Evolutionary conservation across 2,113 vertebrate genomes (phyloP), one percentile per base, ranked within the genome.

Genomic region (Saguinus imperator): DNA sequence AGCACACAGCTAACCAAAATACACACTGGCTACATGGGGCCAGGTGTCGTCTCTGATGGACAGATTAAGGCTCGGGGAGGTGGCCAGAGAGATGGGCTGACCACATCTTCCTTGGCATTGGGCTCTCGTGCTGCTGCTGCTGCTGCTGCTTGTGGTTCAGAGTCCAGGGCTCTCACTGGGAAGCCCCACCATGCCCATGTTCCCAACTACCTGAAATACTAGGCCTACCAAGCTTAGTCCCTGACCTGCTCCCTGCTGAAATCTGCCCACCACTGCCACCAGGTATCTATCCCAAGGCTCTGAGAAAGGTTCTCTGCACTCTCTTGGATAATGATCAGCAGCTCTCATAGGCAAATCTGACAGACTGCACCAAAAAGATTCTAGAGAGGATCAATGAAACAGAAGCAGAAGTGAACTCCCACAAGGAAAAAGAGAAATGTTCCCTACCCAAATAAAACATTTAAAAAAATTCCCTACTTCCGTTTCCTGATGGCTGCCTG

Each of bases 391-490:
- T 35, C 66, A 8, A 35, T 68, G 66, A 68, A 68, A n/a, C 48
- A 94, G 64, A 86, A 25, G 61, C 40, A 94, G 48, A 96, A 80
- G 23, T 50, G n/a, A 91, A 55, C 37, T 29, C 45, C 27, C 45
- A 86, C 5, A 10, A 89, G 58, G n/a, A 48, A 91, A 87, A 95
- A 94, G 23, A 92, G 55, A 97, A 95, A 95, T 9, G 8, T 37
- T 55, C 18, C 81, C 8, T 61, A 37, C 57, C 57, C 50, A 64
- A 29, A 68, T 48, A 32, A 68, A 45, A 61, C 52, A 52, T 29
- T 5, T 20, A 37, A 40, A 58, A 50, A 79, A 27, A 76, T 68
- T 52, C n/a, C n/a, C 16, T 70, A 82, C 40, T 72, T 35, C 45
- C 55, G 3, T 77, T 96, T 83, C 37, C 37, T 82, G 68, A 66